phyloP scores from a whole-genome alignment of 2,888 invertebrate genomes.

The Leistus spinibarbis region DNA sequence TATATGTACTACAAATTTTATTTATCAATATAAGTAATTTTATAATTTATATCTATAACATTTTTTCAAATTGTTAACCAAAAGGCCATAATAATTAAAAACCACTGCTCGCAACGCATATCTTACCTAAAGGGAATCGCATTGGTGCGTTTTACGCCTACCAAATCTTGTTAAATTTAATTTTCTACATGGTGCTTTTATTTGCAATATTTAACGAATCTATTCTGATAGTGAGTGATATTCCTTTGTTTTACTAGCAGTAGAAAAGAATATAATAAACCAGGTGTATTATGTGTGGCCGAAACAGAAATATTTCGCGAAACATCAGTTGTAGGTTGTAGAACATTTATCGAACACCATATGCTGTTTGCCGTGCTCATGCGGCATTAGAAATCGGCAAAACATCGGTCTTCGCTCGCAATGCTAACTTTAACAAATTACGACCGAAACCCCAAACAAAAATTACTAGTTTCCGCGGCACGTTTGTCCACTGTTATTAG shows the following conservation, averaged over 20 bases:
- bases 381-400: conserved; percentile 2
- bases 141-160: too few species aligned
- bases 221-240: neutral
- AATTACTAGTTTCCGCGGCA: neutral
- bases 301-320: neutral
- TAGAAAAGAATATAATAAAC: neutral
- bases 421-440: neutral
- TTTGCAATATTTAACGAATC: too few species aligned
- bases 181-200: too few species aligned
- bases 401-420: neutral
- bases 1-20: too few species aligned
- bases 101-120: too few species aligned
- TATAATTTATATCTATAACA: too few species aligned
- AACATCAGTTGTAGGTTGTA: neutral
- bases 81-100: too few species aligned
- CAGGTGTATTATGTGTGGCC: too few species aligned
- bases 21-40: too few species aligned
- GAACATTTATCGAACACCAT: neutral
- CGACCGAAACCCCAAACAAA: neutral
- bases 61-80: too few species aligned
- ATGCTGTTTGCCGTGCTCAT: neutral
- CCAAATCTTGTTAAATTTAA: too few species aligned
- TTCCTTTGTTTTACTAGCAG: neutral
- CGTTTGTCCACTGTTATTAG: conserved; percentile 1
- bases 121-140: too few species aligned